Evolutionary conservation across 2,113 vertebrate genomes (phyloP).

Genomic region (Leucopternis melanops): DNA sequence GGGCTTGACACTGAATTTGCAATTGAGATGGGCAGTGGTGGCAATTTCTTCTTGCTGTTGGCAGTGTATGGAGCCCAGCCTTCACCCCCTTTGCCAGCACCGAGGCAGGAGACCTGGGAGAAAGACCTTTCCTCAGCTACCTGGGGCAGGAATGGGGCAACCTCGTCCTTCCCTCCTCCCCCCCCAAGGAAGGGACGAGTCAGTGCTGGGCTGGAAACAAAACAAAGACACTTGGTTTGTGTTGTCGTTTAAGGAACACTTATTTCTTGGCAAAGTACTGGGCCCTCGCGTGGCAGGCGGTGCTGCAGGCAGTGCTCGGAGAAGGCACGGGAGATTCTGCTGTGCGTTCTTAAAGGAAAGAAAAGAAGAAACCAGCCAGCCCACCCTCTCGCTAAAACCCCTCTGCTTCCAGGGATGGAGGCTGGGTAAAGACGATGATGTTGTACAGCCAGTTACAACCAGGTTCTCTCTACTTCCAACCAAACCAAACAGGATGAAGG

Average conservation of each 20-base stretch:
- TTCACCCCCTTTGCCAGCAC: not conserved
- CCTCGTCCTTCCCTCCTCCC: not conserved
- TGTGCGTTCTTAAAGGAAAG: slow-evolving; percentile 19
- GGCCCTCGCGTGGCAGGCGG: slow-evolving; percentile 38
- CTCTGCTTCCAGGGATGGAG: not conserved
- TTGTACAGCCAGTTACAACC: not conserved
- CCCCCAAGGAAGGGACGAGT: not conserved
- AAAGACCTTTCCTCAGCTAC: not conserved
- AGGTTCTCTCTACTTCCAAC: not conserved
- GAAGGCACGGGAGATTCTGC: slow-evolving; percentile 65
- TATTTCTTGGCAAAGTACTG: slow-evolving; percentile 43
- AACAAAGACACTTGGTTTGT: slow-evolving; percentile 33
- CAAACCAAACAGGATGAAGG: not conserved
- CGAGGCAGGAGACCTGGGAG: not conserved
- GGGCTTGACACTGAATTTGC: not conserved
- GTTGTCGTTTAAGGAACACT: slow-evolving; percentile 60
- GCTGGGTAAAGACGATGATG: not conserved
- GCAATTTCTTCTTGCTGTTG: not conserved
- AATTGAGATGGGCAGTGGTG: not conserved
- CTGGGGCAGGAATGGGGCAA: not conserved
- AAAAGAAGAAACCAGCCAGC: not conserved
- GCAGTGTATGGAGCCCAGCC: slow-evolving; percentile 44
- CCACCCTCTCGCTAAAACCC: not conserved
- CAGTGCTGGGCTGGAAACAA: not conserved
- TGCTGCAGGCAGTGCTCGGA: slow-evolving; percentile 66